Conservation (phyloP, 2,888 invertebrate species). For the Eristalis tenax region DNA sequence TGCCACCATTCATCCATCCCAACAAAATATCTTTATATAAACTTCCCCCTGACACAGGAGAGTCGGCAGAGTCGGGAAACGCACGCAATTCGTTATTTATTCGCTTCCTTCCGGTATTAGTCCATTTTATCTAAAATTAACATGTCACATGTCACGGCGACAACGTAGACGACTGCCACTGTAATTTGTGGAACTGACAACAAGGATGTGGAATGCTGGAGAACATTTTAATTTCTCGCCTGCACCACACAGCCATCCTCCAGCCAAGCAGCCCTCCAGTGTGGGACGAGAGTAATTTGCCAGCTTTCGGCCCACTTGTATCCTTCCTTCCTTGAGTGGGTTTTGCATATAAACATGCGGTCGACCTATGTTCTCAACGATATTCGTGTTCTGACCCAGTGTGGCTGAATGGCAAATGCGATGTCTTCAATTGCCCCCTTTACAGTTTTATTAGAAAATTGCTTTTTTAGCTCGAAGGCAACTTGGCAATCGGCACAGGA, state of each 20-base stretch:
- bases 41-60: background rate
- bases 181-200: background rate
- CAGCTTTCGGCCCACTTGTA: background rate
- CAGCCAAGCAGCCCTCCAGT: background rate
- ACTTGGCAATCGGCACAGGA: slow-evolving; percentile 19
- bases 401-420: background rate
- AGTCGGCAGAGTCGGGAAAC: background rate
- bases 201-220: background rate
- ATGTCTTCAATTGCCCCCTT: slow-evolving; percentile 18
- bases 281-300: background rate
- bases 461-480: slow-evolving; percentile 46
- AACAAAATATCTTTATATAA: background rate
- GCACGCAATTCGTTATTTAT: background rate
- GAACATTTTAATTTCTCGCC: slow-evolving; percentile 6
- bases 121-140: background rate
- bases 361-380: background rate
- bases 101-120: background rate
- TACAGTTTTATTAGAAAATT: slow-evolving; percentile 53
- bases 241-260: background rate
- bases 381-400: background rate
- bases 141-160: background rate
- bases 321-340: slow-evolving; percentile 2
- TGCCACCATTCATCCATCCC: background rate
- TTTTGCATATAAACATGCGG: background rate
- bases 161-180: background rate